phyloP scores from a whole-genome alignment of 2,113 vertebrate genomes.

The Syrmaticus mikado region DNA sequence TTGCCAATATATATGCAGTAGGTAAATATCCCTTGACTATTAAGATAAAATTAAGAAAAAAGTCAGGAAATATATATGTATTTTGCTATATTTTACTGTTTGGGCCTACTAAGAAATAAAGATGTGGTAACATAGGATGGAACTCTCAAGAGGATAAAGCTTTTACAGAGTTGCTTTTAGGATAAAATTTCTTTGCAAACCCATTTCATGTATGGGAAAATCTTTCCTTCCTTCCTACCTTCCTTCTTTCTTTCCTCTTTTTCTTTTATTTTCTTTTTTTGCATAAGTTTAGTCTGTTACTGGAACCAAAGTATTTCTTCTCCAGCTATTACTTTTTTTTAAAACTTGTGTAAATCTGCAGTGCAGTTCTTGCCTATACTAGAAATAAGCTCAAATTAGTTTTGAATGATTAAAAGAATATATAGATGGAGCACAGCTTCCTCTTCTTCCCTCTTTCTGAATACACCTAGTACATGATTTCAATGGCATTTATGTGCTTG shows the following conservation, averaged over 20 bases:
- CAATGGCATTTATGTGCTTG: background rate
- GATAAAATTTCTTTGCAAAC: background rate
- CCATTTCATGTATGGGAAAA: background rate
- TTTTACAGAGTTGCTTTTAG: background rate
- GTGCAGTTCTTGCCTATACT: background rate
- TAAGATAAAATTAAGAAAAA: background rate
- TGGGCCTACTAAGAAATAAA: background rate
- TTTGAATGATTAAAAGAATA: background rate
- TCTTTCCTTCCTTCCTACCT: too few relatives aligned
- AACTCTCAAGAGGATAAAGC: background rate
- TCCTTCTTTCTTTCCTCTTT: background rate
- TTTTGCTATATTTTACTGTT: background rate
- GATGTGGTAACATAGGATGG: background rate
- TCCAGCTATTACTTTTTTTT: background rate
- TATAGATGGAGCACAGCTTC: background rate
- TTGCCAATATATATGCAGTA: background rate
- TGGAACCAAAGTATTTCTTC: background rate
- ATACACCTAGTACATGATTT: background rate
- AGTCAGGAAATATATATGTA: rapidly evolving
- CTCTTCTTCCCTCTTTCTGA: background rate
- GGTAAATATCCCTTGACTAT: background rate
- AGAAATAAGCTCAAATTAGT: background rate
- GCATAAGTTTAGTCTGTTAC: background rate
- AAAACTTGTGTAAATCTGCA: background rate
- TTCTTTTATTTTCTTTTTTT: background rate